Evolutionary conservation across 2,888 invertebrate species (phyloP), one percentile per base, ranked within the genome.

Genomic region (Hydrotaea diabolus): DNA sequence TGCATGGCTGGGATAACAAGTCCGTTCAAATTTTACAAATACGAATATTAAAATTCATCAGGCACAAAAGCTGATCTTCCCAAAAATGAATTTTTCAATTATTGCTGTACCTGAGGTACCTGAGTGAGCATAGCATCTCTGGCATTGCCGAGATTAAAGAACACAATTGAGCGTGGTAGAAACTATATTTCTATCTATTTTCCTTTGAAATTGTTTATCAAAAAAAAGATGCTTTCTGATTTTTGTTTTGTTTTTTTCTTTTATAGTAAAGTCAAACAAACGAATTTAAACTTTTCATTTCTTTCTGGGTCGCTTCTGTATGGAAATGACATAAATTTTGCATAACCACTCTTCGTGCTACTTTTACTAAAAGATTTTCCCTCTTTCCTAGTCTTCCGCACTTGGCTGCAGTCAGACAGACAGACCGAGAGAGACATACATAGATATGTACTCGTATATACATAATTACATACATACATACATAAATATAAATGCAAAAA

Each of bases 401-500:
- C 4, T 26, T 62, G 62, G 26, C 31, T 62, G 62, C 26, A 13
- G 2, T 26, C 26, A 59, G 23, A 13, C 26, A 21, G 21, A 11
- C 36, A 36, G 66, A 66, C 31, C 3, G n/a, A n/a, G n/a, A n/a
- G n/a, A n/a, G 31, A 31, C 31, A 31, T 2, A 31, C 31, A 31
- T 31, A 31, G 31, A 31, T 31, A 31, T 2, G 31, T 31, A n/a
- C n/a, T n/a, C 11, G 17, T 64, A 64, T 2, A 64, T 8, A 59
- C 59, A 26, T 26, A 59, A 15, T 15, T 23, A 13, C 15, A 59
- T 23, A 59, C 59, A 59, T 36, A 31, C 55, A 55, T 7, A 36
- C 71, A 72, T 72, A 77, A 46, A 49, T 59, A 59, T 46, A 46
- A 43, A 57, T 72, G 49, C n/a, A 46, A 72, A 78, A 72, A 62